Evolutionary conservation across 2,888 invertebrate species (phyloP).

Genomic region (Drosophila suboccidentalis): DNA sequence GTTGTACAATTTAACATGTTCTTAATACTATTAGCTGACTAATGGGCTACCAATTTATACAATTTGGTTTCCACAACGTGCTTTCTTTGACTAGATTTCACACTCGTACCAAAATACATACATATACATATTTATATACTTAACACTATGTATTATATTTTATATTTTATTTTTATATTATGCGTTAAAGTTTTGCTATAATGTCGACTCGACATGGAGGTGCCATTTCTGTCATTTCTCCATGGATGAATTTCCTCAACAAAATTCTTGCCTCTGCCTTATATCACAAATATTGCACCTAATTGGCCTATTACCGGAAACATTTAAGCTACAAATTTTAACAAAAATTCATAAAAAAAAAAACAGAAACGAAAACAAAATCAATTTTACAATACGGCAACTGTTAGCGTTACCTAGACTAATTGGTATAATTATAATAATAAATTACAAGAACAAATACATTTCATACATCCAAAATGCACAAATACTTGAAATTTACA

Average conservation of each 20-base stretch:
- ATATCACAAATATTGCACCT: slow-evolving; percentile 85
- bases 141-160: slow-evolving; percentile 13
- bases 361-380: slow-evolving; percentile 10
- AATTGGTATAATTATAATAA: slow-evolving; percentile 11
- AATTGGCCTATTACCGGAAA: slow-evolving; percentile 81
- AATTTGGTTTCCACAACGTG: slow-evolving; percentile 38
- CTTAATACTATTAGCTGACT: slow-evolving; percentile 32
- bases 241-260: slow-evolving; percentile 22
- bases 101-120: slow-evolving; percentile 67
- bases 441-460: slow-evolving; percentile 12
- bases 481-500: slow-evolving; percentile 41
- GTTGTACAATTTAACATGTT: slow-evolving; percentile 20
- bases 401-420: not conserved
- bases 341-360: slow-evolving; percentile 16
- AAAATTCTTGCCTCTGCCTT: slow-evolving; percentile 58
- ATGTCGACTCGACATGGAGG: not conserved
- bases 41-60: slow-evolving; percentile 32
- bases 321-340: slow-evolving; percentile 66
- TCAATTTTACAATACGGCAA: not conserved
- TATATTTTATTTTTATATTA: slow-evolving; percentile 18
- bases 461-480: not conserved
- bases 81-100: slow-evolving; percentile 71
- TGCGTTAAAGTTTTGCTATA: slow-evolving; percentile 26
- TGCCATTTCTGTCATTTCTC: slow-evolving; percentile 15
- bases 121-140: slow-evolving; percentile 24